Conservation (phyloP, 1,140 invertebrate genomes). For the Drosophila setifemur region DNA sequence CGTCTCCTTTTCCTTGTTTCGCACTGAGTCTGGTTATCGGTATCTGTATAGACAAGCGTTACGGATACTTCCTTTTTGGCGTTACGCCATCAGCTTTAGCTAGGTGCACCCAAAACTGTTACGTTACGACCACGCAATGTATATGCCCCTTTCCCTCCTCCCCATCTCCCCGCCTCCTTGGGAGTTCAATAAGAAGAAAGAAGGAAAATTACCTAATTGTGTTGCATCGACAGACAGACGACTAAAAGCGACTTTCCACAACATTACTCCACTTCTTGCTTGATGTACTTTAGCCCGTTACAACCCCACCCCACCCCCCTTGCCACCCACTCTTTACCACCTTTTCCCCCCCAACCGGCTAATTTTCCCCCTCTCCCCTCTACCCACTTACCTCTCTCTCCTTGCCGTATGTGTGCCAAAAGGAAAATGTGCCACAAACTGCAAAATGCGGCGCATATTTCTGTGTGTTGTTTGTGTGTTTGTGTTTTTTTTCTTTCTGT, state of each 20-base stretch:
- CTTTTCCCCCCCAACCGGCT: no score
- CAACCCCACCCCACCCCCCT: no score
- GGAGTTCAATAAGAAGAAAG: slow-evolving; percentile 68
- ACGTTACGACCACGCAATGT: slow-evolving; percentile 54
- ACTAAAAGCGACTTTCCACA: slow-evolving; percentile 54
- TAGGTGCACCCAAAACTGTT: slow-evolving; percentile 49
- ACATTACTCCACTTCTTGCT: slow-evolving; percentile 74
- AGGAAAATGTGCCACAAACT: slow-evolving; percentile 76
- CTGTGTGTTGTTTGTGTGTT: slow-evolving; percentile 17
- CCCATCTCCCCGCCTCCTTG: neutral
- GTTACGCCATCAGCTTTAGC: slow-evolving; percentile 52
- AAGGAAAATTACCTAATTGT: slow-evolving; percentile 81
- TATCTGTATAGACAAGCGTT: slow-evolving; percentile 26
- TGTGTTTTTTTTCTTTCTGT: slow-evolving; percentile 33
- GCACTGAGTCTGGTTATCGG: slow-evolving; percentile 1
- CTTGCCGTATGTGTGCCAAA: slow-evolving; percentile 66
- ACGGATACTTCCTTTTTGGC: slow-evolving; percentile 63
- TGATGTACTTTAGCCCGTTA: slow-evolving; percentile 42
- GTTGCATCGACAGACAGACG: slow-evolving; percentile 64
- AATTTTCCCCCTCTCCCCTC: neutral
- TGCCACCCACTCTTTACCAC: slow-evolving; percentile 17
- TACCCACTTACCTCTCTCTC: neutral
- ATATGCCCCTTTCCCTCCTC: neutral
- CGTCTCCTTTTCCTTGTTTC: neutral
- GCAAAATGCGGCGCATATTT: slow-evolving; percentile 56